Base-by-base conservation (phyloP, 2,888 invertebrate species). In the Cheilosia vernalis region DNA sequence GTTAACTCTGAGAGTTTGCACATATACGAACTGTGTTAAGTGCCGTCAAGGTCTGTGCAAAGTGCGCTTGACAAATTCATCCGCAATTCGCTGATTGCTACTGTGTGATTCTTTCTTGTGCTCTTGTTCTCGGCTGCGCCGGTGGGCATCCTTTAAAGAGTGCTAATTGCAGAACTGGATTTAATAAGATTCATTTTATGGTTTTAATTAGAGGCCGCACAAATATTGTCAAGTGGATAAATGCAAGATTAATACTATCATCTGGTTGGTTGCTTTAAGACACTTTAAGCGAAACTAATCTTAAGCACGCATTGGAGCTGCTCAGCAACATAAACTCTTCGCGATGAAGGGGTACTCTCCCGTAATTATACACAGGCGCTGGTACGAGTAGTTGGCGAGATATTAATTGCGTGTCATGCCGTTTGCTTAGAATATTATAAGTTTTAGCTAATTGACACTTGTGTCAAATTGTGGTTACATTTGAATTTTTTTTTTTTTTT, bases 201-300 rank as follows among this genome's bases (percentile, higher is more conserved):
- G 72, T 77, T 77, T 77, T 85, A 85, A 85, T 85, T 85, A 85
- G 85, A 72, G 77, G 81, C 42, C 72, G 76, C 85, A 81, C 37
- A 66, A 76, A 61, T 61, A 85, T 81, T 81, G 85, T 81, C 85
- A 85, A 85, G 85, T 85, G 76, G 85, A 67, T 81, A 85, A 80
- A 72, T 76, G 61, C 76, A 72, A 44, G 70, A 80, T 80, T 76
- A 76, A 81, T 69, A 76, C 76, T 80, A 70, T 76, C 33, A 85
- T 85, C 51, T 66, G 56, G 66, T 76, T 53, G 64, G 58, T 42
- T 76, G 60, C 66, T 61, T 74, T 60, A 70, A 44, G 44, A 60
- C 67, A 73, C 66, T 80, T 79, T 66, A 61, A 76, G 74, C 77
- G 72, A 76, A 81, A 85, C 85, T 81, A 81, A 72, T 81, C 80